phyloP scores from a whole-genome alignment of 1,140 invertebrate genomes.

The Drosophila lini region DNA sequence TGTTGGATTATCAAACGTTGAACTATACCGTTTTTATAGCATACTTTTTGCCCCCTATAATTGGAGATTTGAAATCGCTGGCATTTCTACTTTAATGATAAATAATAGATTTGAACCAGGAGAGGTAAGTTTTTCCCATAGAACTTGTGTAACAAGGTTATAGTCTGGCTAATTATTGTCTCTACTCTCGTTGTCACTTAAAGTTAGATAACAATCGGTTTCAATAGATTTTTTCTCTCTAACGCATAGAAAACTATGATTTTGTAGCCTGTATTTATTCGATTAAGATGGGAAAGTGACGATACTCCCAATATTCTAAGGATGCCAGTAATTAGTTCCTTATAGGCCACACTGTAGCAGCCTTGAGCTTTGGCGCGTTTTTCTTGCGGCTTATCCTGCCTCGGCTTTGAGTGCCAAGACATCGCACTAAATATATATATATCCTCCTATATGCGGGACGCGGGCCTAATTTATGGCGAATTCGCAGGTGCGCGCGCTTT shows the following conservation, averaged over 20 bases:
- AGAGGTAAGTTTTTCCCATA: not conserved
- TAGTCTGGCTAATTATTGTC: not conserved
- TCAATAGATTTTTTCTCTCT: not conserved
- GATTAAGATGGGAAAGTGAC: not conserved
- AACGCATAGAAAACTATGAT: too few species aligned
- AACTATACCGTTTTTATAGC: not conserved
- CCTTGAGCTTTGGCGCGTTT: constrained; percentile 38
- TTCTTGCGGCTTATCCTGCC: constrained; percentile 21
- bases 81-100: not conserved
- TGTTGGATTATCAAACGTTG: not conserved
- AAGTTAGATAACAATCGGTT: too few species aligned
- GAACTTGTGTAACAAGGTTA: not conserved
- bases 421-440: constrained; percentile 35
- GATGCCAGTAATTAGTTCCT: not conserved
- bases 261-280: not conserved
- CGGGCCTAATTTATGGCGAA: constrained; percentile 76
- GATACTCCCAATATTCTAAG: not conserved
- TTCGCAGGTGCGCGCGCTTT: constrained; percentile 76
- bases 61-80: not conserved
- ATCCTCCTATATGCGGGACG: constrained; percentile 28
- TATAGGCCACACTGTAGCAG: constrained; percentile 20
- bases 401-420: constrained; percentile 37
- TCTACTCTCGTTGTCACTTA: too few species aligned
- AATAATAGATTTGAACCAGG: not conserved
- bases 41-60: not conserved